phyloP scores from a whole-genome alignment of 2,888 invertebrate genomes.

The Thymelicus acteon region DNA sequence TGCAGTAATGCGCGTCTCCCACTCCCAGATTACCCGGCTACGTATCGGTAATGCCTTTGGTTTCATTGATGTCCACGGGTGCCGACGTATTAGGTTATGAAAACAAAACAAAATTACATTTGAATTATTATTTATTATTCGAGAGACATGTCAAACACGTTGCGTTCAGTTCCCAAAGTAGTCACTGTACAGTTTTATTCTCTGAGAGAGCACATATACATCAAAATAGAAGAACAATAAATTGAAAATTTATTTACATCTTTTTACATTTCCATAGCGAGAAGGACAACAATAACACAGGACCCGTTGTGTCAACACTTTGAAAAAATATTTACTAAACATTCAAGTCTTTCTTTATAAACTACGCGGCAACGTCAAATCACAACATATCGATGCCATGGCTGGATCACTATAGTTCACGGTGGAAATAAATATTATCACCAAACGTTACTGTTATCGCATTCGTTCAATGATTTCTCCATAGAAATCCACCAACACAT shows the following conservation, averaged over 20 bases:
- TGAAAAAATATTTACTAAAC: background rate
- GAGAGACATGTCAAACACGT: slow-evolving; percentile 43
- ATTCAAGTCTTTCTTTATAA: slow-evolving; percentile 12
- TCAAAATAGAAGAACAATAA: slow-evolving; percentile 20
- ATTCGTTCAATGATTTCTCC: slow-evolving; percentile 6
- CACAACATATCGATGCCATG: slow-evolving; percentile 5
- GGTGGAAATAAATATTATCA: background rate
- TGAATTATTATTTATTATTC: slow-evolving; percentile 38
- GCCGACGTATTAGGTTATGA: background rate
- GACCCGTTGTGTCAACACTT: background rate
- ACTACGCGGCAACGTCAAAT: slow-evolving; percentile 1
- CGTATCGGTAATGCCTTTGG: too few species aligned
- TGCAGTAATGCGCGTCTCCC: too few species aligned
- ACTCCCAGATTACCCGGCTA: too few species aligned
- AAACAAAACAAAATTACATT: slow-evolving; percentile 28
- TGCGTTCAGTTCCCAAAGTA: slow-evolving; percentile 6
- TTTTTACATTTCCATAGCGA: slow-evolving; percentile 11
- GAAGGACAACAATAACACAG: too few species aligned
- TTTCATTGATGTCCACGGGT: background rate
- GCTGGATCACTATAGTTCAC: too few species aligned
- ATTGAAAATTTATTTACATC: slow-evolving; percentile 21
- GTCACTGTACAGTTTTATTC: slow-evolving; percentile 23
- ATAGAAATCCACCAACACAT: slow-evolving; percentile 23
- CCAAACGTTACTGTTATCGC: slow-evolving; percentile 5
- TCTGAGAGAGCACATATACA: slow-evolving; percentile 21